These are phyloP conservation scores for Chrysochloris asiatica DNA, from an alignment of 2,113 vertebrate genomes.

Conservation along the genomic window DNA sequence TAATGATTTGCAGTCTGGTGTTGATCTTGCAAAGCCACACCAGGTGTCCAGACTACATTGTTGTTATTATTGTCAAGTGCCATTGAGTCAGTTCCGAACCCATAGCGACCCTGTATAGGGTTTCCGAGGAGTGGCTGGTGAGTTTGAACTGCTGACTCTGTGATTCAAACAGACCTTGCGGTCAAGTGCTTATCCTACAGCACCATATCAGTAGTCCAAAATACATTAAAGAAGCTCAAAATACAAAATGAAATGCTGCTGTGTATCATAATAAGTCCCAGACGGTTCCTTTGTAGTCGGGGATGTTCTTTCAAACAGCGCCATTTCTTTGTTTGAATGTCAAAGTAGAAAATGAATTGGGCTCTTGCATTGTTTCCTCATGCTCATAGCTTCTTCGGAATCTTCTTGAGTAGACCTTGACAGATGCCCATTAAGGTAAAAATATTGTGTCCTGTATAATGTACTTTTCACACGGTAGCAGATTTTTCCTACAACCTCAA, in stretches of 20 bases:
- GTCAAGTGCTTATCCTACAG: too few species aligned
- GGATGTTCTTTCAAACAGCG: slow-evolving; percentile 49
- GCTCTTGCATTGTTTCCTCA: neutral
- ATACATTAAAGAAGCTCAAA: slow-evolving; percentile 57
- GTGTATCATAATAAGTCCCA: slow-evolving; percentile 55
- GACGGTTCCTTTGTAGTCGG: slow-evolving; percentile 61
- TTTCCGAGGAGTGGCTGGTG: too few species aligned
- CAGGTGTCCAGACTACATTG: too few species aligned
- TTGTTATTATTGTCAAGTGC: too few species aligned
- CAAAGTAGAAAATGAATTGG: slow-evolving; percentile 42
- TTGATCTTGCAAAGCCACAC: too few species aligned
- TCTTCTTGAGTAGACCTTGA: neutral
- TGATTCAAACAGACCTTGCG: too few species aligned
- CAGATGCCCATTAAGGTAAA: neutral
- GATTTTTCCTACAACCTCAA: neutral
- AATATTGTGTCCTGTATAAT: neutral
- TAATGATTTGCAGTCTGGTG: too few species aligned
- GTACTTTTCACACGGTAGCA: neutral
- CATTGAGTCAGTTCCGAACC: too few species aligned
- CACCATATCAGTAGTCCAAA: too few species aligned
- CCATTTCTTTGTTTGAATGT: slow-evolving; percentile 64
- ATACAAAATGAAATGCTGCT: slow-evolving; percentile 51
- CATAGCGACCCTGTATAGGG: too few species aligned
- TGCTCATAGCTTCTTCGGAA: neutral
- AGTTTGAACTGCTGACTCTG: too few species aligned